Evolutionary conservation across 2,888 invertebrate species (phyloP).

Genomic region (Polydrusus tereticollis): DNA sequence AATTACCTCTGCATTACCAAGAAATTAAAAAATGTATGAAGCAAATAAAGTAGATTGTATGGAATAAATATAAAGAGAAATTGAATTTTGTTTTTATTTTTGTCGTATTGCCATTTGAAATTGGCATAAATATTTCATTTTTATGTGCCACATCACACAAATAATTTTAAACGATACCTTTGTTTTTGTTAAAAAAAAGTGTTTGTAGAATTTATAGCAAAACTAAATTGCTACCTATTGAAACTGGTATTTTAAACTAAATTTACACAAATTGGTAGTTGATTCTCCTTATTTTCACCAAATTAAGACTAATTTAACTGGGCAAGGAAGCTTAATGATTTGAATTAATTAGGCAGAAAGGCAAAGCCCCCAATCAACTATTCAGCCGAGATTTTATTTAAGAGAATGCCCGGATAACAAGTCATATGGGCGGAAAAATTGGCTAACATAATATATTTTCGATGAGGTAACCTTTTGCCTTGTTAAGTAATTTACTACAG

Average conservation of each 20-base stretch:
- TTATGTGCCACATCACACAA: too few relatives aligned
- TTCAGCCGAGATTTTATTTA: background rate
- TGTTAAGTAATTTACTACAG: too few relatives aligned
- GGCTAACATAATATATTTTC: too few relatives aligned
- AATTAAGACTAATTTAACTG: background rate
- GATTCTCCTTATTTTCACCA: background rate
- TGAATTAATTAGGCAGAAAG: background rate
- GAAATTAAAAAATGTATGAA: slow-evolving; percentile 17
- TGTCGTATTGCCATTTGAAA: background rate
- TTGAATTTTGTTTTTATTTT: background rate
- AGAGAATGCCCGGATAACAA: background rate
- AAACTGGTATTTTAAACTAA: too few relatives aligned
- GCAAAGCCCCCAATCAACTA: background rate
- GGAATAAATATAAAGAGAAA: background rate
- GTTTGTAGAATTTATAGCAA: too few relatives aligned
- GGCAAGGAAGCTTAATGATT: background rate
- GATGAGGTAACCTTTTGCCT: too few relatives aligned
- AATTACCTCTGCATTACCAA: background rate
- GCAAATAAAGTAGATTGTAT: slow-evolving; percentile 1
- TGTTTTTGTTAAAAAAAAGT: too few relatives aligned
- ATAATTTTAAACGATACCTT: too few relatives aligned
- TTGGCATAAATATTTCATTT: too few relatives aligned
- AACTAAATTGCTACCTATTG: too few relatives aligned
- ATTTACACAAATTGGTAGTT: background rate
- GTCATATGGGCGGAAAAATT: too few relatives aligned